phyloP scores from a whole-genome alignment of 1,140 invertebrate genomes.

The Armadillidium nasatum region DNA sequence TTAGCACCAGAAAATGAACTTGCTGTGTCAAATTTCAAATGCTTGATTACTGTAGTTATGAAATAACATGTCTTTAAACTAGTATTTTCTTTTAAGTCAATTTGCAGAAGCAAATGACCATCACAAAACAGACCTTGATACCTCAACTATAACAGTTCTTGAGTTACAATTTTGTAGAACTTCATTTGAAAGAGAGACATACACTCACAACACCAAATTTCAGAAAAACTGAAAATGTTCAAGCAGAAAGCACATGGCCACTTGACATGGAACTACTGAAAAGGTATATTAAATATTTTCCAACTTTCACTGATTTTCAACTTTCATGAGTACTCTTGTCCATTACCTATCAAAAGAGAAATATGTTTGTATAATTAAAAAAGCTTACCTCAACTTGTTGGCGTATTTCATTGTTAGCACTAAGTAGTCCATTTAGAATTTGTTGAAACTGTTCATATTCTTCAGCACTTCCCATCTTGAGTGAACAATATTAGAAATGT shows the following conservation, averaged over 20 bases:
- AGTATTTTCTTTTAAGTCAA: no score
- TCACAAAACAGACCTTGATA: no score
- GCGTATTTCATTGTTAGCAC: background rate
- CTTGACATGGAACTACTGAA: background rate
- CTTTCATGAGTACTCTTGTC: background rate
- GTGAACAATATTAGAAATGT: no score
- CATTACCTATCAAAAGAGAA: background rate
- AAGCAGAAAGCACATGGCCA: background rate
- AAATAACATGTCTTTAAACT: no score
- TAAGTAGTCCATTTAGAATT: background rate
- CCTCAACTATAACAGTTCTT: no score
- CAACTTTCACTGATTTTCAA: background rate
- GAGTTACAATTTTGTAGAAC: no score
- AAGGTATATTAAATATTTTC: background rate
- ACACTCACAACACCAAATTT: no score
- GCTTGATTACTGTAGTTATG: no score
- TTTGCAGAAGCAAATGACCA: no score
- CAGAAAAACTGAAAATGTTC: background rate
- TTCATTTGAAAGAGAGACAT: no score
- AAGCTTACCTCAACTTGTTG: background rate
- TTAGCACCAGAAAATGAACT: no score
- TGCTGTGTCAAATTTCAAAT: no score
- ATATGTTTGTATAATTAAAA: background rate
- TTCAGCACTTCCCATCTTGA: background rate
- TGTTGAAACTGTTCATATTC: conserved; percentile 5